These are phyloP conservation scores for Chrysotoxum bicinctum DNA, from an alignment of 2,888 invertebrate genomes.

Conservation along the genomic window DNA sequence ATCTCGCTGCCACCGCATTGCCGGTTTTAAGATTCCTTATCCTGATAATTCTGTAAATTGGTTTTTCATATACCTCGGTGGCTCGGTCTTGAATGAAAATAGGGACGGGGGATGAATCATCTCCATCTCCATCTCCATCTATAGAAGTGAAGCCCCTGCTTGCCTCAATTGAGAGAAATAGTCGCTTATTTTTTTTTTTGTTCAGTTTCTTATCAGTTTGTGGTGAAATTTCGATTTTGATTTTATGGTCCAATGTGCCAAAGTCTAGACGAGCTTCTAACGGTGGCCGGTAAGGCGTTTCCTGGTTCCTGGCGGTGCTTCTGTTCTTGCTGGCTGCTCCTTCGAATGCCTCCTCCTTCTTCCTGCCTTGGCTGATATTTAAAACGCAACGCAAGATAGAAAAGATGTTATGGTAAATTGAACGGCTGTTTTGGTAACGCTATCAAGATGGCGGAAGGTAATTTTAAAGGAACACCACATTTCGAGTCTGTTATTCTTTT, in stretches of 20 bases:
- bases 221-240: constrained; percentile 72
- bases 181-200: constrained; percentile 12
- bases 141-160: neutral
- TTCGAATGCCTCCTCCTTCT: neutral
- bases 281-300: constrained; percentile 50
- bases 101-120: constrained; percentile 4
- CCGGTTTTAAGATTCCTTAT: constrained; percentile 61
- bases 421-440: constrained; percentile 70
- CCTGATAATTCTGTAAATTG: constrained; percentile 70
- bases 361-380: neutral
- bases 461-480: constrained; percentile 65
- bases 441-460: constrained; percentile 71
- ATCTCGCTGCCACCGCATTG: constrained; percentile 24
- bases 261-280: constrained; percentile 72
- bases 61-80: constrained; percentile 70
- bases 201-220: constrained; percentile 57
- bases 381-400: constrained; percentile 28
- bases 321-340: neutral
- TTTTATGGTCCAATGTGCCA: constrained; percentile 72
- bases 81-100: neutral
- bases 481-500: constrained; percentile 68
- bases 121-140: neutral
- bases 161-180: constrained; percentile 20
- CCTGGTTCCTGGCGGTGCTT: constrained; percentile 15
- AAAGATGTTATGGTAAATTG: constrained; percentile 72